Evolutionary conservation across 1,140 invertebrate species (phyloP).

Genomic region (Patella vulgata): DNA sequence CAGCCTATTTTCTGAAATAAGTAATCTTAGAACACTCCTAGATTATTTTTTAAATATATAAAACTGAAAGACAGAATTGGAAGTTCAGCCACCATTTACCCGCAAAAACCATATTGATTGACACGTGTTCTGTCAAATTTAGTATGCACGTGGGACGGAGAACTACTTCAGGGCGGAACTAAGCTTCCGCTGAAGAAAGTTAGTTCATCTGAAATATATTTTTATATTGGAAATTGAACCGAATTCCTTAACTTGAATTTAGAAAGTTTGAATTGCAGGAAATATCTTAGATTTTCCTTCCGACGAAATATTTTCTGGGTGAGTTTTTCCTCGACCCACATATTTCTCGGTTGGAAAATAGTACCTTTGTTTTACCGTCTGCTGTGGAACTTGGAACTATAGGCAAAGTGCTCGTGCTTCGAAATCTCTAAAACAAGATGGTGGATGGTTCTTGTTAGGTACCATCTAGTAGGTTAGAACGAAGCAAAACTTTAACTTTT

Average conservation of each 20-base stretch:
- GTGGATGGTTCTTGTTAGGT: neutral
- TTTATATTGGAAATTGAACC: neutral
- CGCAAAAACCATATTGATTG: too few species aligned
- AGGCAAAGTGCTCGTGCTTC: too few species aligned
- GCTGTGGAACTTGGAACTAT: neutral
- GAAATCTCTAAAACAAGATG: constrained; percentile 11
- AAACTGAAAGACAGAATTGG: too few species aligned
- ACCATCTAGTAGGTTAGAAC: neutral
- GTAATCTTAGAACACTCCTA: too few species aligned
- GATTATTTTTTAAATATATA: too few species aligned
- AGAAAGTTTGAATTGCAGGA: neutral
- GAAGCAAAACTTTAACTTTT: constrained; percentile 1
- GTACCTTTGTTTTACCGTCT: constrained; percentile 9
- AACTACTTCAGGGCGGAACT: constrained; percentile 23
- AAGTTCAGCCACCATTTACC: too few species aligned
- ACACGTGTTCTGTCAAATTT: too few species aligned
- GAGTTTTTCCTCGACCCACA: neutral
- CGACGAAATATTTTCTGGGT: neutral
- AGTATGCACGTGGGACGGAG: neutral
- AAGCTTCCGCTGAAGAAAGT: constrained; percentile 18
- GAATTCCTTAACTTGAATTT: neutral
- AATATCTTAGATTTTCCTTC: neutral
- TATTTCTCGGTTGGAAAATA: neutral
- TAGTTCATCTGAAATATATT: constrained; percentile 6
- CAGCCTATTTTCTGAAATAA: too few species aligned